Conservation (phyloP, 2,113 vertebrate species). For the Crotalus viridis region DNA sequence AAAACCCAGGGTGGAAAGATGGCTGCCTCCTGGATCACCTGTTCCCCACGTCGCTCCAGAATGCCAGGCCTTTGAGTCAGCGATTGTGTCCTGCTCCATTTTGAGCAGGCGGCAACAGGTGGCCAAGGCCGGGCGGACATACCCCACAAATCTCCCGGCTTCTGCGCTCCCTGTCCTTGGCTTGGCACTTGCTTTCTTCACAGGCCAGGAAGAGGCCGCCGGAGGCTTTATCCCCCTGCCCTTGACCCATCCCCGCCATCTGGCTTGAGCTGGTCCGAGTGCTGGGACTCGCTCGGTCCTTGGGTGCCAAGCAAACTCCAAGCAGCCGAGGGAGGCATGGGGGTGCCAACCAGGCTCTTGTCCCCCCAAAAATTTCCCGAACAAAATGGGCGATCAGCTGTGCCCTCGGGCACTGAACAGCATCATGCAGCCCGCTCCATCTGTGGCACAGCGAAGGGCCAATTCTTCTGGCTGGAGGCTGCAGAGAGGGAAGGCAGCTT, state of each 20-base stretch:
- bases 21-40: constrained; percentile 46
- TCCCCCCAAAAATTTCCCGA: not conserved
- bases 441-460: not conserved
- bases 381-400: constrained; percentile 3
- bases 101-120: constrained; percentile 59
- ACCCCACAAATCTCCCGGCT: constrained; percentile 55
- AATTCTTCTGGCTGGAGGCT: not conserved
- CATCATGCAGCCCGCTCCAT: constrained; percentile 49
- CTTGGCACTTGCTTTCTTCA: constrained; percentile 50
- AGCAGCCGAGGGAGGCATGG: not conserved
- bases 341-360: not conserved
- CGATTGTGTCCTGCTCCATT: constrained; percentile 53
- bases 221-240: constrained; percentile 49
- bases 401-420: not conserved
- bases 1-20: not conserved
- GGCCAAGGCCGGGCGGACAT: constrained; percentile 49
- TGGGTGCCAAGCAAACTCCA: not conserved
- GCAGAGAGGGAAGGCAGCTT: not conserved
- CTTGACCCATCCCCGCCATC: constrained; percentile 49
- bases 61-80: constrained; percentile 54
- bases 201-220: constrained; percentile 50
- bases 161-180: not conserved
- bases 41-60: constrained; percentile 43
- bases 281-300: not conserved
- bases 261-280: constrained; percentile 43